A percentile compares a stretch with the other conserved stretches of the same genome.
phyloP scores from a whole-genome alignment of 1,140 invertebrate species.

The Drosophila azteca region DNA sequence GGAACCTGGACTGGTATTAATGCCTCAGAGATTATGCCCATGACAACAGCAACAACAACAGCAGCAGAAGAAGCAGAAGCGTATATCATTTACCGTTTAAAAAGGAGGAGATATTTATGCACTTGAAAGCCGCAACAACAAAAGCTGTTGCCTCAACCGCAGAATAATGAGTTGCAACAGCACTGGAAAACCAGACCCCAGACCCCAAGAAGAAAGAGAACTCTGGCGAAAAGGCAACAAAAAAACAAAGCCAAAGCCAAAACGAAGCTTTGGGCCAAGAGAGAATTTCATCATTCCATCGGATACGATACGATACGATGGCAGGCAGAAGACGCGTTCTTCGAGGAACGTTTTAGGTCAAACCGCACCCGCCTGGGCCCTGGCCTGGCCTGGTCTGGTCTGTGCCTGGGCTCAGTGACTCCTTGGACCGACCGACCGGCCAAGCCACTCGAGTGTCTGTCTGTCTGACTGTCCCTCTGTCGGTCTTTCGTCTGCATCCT shows the following conservation, averaged over 20 bases:
- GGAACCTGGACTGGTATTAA: slow-evolving; percentile 47
- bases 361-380: slow-evolving; percentile 59
- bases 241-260: slow-evolving; percentile 34
- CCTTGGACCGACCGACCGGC: slow-evolving; percentile 20
- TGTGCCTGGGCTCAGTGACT: slow-evolving; percentile 18
- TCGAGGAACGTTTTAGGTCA: slow-evolving; percentile 72
- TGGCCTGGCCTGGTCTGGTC: neutral
- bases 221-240: slow-evolving; percentile 17
- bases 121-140: slow-evolving; percentile 68
- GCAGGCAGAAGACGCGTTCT: slow-evolving; percentile 33
- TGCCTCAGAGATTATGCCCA: slow-evolving; percentile 66
- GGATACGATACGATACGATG: slow-evolving; percentile 3
- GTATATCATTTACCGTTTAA: slow-evolving; percentile 75
- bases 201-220: slow-evolving; percentile 45
- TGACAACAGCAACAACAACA: slow-evolving; percentile 26
- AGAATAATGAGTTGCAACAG: slow-evolving; percentile 72
- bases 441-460: slow-evolving; percentile 22
- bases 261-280: slow-evolving; percentile 50
- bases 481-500: slow-evolving; percentile 68
- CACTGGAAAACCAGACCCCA: slow-evolving; percentile 35
- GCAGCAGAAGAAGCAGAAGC: slow-evolving; percentile 29
- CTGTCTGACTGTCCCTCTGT: slow-evolving; percentile 16
- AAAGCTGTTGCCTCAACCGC: slow-evolving; percentile 71
- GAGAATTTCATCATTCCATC: slow-evolving; percentile 67
- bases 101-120: slow-evolving; percentile 66